These are phyloP conservation scores for Athalia rosae DNA, from an alignment of 2,888 invertebrate genomes.

Conservation along the genomic window DNA sequence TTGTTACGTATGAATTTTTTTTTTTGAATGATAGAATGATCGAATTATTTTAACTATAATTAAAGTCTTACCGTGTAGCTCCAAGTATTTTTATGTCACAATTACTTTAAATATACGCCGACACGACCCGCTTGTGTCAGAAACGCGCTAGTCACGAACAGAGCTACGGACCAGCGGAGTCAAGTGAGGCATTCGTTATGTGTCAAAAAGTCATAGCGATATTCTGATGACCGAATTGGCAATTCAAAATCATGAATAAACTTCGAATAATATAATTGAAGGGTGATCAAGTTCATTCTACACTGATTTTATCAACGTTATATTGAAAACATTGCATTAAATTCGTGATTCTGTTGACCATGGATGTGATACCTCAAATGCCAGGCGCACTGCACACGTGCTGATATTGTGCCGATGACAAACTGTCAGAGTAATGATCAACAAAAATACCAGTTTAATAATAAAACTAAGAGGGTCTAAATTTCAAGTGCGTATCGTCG, in stretches of 20 bases:
- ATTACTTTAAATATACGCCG: constrained; percentile 12
- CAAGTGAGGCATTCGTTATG: constrained; percentile 4
- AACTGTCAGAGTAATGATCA: background rate
- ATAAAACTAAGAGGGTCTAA: background rate
- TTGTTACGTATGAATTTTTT: background rate
- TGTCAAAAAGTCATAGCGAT: background rate
- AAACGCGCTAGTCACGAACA: constrained; percentile 40
- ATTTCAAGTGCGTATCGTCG: too few species aligned
- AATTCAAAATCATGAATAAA: background rate
- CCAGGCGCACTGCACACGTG: too few species aligned
- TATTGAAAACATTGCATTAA: background rate
- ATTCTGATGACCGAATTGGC: background rate
- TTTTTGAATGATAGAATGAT: background rate
- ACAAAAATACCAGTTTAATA: background rate
- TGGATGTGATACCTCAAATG: background rate
- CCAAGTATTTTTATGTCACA: background rate
- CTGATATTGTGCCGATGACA: too few species aligned
- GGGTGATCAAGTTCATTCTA: background rate
- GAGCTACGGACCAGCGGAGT: background rate
- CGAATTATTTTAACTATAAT: background rate
- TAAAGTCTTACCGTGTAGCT: constrained; percentile 9
- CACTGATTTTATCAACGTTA: background rate
- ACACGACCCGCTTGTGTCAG: background rate
- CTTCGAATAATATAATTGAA: background rate
- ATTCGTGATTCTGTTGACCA: background rate